Conservation (phyloP, 2,797 vertebrate genomes). For the Myiotriccus ornatus region DNA sequence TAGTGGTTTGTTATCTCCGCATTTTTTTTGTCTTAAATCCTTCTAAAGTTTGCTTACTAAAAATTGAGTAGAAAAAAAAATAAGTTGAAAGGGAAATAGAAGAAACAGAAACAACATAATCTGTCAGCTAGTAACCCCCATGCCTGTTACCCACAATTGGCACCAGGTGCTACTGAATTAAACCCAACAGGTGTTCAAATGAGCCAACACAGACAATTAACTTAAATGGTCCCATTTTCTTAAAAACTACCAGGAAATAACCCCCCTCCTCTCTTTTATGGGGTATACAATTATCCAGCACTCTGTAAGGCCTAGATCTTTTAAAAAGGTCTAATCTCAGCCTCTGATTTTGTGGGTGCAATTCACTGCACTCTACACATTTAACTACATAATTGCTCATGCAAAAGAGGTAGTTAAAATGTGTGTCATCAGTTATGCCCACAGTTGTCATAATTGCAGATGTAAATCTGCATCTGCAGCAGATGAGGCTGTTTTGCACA, state of each 20-base stretch:
- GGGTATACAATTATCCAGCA: slow-evolving; percentile 14
- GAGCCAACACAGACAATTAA: slow-evolving; percentile 51
- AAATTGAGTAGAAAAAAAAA: neutral
- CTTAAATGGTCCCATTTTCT: slow-evolving; percentile 53
- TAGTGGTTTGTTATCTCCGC: neutral
- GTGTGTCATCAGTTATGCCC: neutral
- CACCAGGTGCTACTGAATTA: slow-evolving; percentile 49
- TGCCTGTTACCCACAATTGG: neutral
- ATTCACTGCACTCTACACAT: neutral
- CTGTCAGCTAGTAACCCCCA: neutral
- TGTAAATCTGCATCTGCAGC: slow-evolving; percentile 3
- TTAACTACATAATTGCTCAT: slow-evolving; percentile 29
- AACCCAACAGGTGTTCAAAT: slow-evolving; percentile 62
- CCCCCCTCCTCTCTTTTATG: neutral
- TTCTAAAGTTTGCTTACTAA: neutral
- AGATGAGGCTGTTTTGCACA: neutral
- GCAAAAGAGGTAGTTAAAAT: slow-evolving; percentile 29
- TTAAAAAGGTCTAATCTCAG: neutral
- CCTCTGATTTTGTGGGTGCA: slow-evolving; percentile 18
- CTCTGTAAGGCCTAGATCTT: neutral
- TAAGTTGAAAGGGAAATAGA: neutral
- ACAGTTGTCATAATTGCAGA: slow-evolving; percentile 26
- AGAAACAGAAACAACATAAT: neutral
- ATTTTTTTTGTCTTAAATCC: neutral
- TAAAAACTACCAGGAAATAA: slow-evolving; percentile 42